These are phyloP conservation scores for Ceyx melanurus DNA, from an alignment of 2,113 vertebrate genomes.

Conservation along the genomic window DNA sequence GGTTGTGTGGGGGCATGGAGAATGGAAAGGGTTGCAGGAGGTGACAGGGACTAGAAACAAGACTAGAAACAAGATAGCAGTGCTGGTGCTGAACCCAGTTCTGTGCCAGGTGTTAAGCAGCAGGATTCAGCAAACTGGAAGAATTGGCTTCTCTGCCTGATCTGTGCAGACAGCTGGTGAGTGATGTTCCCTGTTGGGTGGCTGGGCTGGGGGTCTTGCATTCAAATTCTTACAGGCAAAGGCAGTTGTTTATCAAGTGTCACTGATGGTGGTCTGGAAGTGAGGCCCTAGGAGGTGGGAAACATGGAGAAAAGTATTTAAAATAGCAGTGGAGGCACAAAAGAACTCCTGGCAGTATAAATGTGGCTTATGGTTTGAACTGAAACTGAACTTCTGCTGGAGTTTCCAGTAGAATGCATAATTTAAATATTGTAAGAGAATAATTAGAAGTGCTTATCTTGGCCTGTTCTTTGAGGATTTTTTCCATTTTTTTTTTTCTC, in stretches of 20 bases:
- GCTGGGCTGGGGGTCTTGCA: not conserved
- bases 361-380: not conserved
- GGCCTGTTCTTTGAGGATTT: not conserved
- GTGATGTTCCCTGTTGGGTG: not conserved
- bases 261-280: not conserved
- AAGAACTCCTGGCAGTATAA: not conserved
- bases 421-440: not conserved
- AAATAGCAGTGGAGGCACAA: accelerated
- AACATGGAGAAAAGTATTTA: not conserved
- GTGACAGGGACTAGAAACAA: not conserved
- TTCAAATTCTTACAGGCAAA: not conserved
- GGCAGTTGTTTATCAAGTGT: not conserved
- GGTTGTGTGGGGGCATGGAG: accelerated
- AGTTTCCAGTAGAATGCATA: not conserved
- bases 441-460: not conserved
- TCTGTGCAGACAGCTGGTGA: not conserved
- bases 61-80: accelerated
- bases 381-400: not conserved
- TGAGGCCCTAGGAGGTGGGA: not conserved
- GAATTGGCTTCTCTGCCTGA: not conserved
- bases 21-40: not conserved
- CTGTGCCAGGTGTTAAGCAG: accelerated
- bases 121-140: not conserved
- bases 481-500: not conserved
- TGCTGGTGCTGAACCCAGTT: not conserved